A percentile compares a stretch with the other conserved stretches of the same genome.
Conservation (phyloP, 2,888 invertebrate species). For the Oscheius myriophilus region DNA sequence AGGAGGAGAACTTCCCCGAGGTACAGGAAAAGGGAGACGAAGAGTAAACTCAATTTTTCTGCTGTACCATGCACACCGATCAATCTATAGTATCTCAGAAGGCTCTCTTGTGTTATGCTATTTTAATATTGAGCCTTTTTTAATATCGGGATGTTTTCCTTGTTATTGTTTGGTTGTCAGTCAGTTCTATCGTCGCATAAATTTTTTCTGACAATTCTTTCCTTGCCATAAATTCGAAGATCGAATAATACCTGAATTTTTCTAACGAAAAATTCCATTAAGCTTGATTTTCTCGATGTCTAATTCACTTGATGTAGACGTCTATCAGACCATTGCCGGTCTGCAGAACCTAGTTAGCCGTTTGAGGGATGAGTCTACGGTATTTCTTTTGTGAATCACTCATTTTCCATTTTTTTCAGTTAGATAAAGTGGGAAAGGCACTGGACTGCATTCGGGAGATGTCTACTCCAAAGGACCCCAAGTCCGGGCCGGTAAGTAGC, state of each 20-base stretch:
- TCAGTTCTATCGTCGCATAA: constrained; percentile 2
- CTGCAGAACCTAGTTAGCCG: constrained; percentile 13
- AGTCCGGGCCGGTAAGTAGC: no score
- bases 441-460: no score
- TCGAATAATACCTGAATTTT: no score
- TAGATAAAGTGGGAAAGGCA: not conserved
- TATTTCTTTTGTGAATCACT: not conserved
- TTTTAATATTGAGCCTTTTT: not conserved
- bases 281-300: not conserved
- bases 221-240: no score
- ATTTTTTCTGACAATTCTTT: no score
- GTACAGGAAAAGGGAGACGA: constrained; percentile 11
- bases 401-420: not conserved
- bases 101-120: not conserved
- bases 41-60: not conserved
- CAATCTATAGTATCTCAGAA: not conserved
- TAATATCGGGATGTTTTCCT: not conserved
- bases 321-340: constrained; percentile 7
- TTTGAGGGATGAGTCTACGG: constrained; percentile 4
- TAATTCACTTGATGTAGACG: constrained; percentile 1
- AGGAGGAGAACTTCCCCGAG: not conserved
- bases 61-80: not conserved
- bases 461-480: no score
- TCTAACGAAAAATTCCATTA: not conserved
- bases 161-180: constrained; percentile 2